A percentile compares a stretch with the other conserved stretches of the same genome.
Conservation (phyloP, 2,797 vertebrate species). For the Setipinna tenuifilis region DNA sequence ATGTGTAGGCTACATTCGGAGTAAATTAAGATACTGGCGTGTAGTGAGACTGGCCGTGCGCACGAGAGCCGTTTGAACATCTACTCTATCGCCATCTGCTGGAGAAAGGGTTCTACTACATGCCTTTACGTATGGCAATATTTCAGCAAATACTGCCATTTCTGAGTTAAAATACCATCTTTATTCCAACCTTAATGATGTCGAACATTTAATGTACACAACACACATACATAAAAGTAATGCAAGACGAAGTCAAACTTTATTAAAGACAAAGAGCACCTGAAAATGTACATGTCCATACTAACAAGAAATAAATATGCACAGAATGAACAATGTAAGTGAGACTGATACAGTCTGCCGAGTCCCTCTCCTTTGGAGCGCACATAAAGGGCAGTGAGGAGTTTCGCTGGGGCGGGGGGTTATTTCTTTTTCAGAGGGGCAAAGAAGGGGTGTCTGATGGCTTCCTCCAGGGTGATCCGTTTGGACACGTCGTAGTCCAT, state of each 20-base stretch:
- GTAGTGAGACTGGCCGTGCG: background rate
- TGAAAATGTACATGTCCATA: constrained; percentile 6
- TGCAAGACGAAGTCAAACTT: background rate
- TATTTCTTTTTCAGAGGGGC: constrained; percentile 53
- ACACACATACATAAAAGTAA: background rate
- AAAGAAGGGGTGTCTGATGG: constrained; percentile 87
- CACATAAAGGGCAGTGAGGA: constrained; percentile 46
- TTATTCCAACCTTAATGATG: background rate
- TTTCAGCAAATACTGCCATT: background rate
- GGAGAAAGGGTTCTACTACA: background rate
- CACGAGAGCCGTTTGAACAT: background rate
- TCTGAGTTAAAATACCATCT: background rate
- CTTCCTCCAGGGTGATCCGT: constrained; percentile 83
- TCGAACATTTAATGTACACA: too few species aligned
- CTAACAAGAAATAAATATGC: constrained; percentile 70
- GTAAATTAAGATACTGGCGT: background rate
- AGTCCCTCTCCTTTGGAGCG: constrained; percentile 51
- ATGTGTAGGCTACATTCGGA: background rate
- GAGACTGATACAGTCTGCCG: constrained; percentile 79
- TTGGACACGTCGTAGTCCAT: constrained; percentile 81
- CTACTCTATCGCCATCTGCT: background rate
- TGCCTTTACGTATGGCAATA: background rate
- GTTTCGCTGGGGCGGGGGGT: constrained; percentile 21
- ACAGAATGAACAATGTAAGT: constrained; percentile 31
- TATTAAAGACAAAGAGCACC: constrained; percentile 14